A percentile compares a stretch with the other conserved stretches of the same genome.
These are phyloP conservation scores for Notolepis coatsorum DNA, from an alignment of 2,797 vertebrate species.

Conservation along the genomic window DNA sequence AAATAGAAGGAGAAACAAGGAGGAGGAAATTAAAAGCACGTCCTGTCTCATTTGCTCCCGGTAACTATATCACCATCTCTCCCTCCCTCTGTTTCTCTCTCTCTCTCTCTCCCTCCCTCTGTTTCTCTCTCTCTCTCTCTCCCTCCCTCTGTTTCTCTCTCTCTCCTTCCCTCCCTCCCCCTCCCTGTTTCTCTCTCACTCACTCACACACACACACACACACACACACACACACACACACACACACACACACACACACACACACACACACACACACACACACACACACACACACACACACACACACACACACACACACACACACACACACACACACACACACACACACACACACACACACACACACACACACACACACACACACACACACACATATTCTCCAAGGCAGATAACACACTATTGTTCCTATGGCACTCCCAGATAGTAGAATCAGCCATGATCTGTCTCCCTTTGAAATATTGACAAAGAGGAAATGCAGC, in stretches of 20 bases:
- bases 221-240: conserved; percentile 24
- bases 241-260: not conserved
- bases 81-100: too few species aligned
- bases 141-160: too few species aligned
- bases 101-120: too few species aligned
- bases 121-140: too few species aligned
- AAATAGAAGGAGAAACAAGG: too few species aligned
- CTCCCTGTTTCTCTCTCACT: not conserved
- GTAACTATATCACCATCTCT: too few species aligned
- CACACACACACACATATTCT: not conserved
- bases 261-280: not conserved
- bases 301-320: not conserved
- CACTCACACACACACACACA: not conserved
- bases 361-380: not conserved
- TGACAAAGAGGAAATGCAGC: conserved; percentile 5
- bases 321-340: not conserved
- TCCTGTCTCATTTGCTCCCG: too few species aligned
- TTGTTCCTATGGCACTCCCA: conserved; percentile 38
- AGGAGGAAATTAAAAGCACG: too few species aligned
- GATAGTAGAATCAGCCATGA: conserved; percentile 22
- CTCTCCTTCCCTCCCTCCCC: too few species aligned
- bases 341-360: conserved; percentile 24
- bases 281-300: conserved; percentile 24
- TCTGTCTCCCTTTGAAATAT: conserved; percentile 35
- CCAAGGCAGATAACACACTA: conserved; percentile 11